A percentile compares a stretch with the other conserved stretches of the same genome.
phyloP scores from a whole-genome alignment of 2,888 invertebrate genomes.

The Callyntrura sp. region DNA sequence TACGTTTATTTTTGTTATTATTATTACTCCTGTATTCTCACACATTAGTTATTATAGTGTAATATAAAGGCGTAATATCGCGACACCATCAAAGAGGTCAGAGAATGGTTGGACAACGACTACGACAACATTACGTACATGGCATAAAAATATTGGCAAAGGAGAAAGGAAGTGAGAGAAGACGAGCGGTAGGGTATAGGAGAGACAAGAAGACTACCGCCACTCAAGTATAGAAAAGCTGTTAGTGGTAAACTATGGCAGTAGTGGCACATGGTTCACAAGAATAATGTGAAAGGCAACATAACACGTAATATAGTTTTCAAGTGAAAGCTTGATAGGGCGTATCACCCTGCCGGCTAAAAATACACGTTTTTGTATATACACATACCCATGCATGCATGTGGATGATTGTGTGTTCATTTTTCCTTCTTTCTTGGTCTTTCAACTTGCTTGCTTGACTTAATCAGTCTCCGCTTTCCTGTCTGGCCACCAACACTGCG shows the following conservation, averaged over 20 bases:
- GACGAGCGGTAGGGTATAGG: background rate
- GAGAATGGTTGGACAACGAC: slow-evolving; percentile 31
- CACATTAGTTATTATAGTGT: background rate
- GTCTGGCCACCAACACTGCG: slow-evolving; percentile 14
- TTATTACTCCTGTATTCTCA: slow-evolving; percentile 34
- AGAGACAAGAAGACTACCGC: slow-evolving; percentile 42
- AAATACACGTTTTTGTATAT: background rate
- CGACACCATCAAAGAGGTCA: slow-evolving; percentile 41
- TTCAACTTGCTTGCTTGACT: slow-evolving; percentile 72
- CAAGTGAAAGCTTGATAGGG: background rate
- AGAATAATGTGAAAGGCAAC: slow-evolving; percentile 68
- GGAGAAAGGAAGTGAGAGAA: slow-evolving; percentile 43
- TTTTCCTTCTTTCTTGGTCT: slow-evolving; percentile 55
- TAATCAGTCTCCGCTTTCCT: slow-evolving; percentile 72
- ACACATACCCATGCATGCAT: background rate
- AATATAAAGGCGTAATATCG: slow-evolving; percentile 14
- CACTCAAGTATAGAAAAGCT: slow-evolving; percentile 59
- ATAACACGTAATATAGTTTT: slow-evolving; percentile 54
- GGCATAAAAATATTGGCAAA: slow-evolving; percentile 51
- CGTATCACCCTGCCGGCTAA: background rate
- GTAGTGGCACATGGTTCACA: slow-evolving; percentile 52
- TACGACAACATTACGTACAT: slow-evolving; percentile 38
- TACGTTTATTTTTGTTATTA: no score
- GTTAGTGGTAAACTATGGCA: slow-evolving; percentile 68
- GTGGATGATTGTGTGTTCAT: slow-evolving; percentile 14